Percentiles rank a stretch among this genome's conserved stretches.
Conservation (phyloP, 2,113 vertebrate genomes). For the Ciconia boyciana region DNA sequence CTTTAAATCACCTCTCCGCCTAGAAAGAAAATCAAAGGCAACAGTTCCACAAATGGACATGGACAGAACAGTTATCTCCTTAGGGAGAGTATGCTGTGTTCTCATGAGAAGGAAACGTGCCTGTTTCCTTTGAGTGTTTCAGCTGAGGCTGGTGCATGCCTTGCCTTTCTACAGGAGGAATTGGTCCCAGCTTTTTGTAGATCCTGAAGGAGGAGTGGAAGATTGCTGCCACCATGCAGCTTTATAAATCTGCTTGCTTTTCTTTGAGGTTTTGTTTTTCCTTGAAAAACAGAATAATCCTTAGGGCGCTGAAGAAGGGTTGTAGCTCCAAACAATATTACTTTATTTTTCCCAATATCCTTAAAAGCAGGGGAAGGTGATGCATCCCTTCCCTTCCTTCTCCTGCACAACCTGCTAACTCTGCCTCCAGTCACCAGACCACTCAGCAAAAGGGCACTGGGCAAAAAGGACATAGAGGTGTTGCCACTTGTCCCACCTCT, state of each 20-base stretch:
- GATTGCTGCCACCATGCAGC: neutral
- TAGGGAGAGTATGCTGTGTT: neutral
- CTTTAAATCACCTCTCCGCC: neutral
- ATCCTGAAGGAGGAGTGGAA: neutral
- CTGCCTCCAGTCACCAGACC: neutral
- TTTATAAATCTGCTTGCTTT: neutral
- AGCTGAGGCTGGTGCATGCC: neutral
- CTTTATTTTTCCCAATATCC: neutral
- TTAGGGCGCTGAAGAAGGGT: neutral
- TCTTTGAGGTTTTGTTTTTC: neutral
- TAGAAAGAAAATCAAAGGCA: neutral
- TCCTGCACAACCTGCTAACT: neutral
- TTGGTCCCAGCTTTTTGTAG: neutral
- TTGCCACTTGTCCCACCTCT: neutral
- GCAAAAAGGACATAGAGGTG: neutral
- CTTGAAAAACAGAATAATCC: neutral
- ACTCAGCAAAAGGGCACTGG: neutral
- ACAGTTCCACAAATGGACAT: neutral
- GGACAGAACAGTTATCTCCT: neutral
- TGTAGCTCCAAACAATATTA: neutral
- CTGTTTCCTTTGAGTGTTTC: neutral
- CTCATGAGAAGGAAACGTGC: neutral
- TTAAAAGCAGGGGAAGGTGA: neutral
- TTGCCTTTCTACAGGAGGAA: neutral
- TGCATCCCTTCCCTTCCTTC: neutral